Base-by-base conservation (phyloP, 2,113 vertebrate species). In the Oceanodroma tethys region DNA sequence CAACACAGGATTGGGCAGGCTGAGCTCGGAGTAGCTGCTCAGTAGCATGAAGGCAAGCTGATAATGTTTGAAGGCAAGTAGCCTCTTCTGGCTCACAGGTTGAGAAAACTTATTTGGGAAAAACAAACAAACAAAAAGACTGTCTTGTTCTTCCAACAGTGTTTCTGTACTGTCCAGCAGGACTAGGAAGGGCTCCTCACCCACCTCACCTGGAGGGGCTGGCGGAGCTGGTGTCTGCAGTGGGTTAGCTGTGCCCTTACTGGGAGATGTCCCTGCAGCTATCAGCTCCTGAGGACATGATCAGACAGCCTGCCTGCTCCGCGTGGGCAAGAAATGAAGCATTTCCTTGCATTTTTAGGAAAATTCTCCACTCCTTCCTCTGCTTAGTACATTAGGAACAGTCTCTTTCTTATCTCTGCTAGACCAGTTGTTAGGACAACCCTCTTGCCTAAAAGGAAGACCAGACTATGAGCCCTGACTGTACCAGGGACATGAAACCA, bases 91-190 rank as follows among this genome's bases (percentile, higher is more conserved):
- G 30, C 18, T 88, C 60, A 91, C 14, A 65, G 38, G 16, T 1
- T 82, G 29, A n/a, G 30, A 90, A 60, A 93, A 59, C 0, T 22
- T 76, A 50, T 38, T 36, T 14, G 29, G 5, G 6, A 6, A 1
- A 1, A 65, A 36, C 11, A 4, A 7, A 27, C 1, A 65, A 36
- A 9, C 3, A 7, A 23, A 52, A 55, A 12, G 2, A n/a, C 19
- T 16, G 5, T 55, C 38, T 70, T 43, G 4, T 10, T 80, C 23
- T 91, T 73, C 47, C 21, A 67, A 0, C 13, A 42, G 11, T 45
- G 15, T 48, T 75, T 85, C 20, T 0, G 0, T 22, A n/a, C 34
- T 11, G 14, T n/a, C 11, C 0, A 0, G 13, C 3, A 81, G 80
- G 29, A 65, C 26, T 30, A 13, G 32, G 19, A 12, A 79, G 25